phyloP scores from a whole-genome alignment of 2,888 invertebrate genomes.

The Pediacus dermestoides region DNA sequence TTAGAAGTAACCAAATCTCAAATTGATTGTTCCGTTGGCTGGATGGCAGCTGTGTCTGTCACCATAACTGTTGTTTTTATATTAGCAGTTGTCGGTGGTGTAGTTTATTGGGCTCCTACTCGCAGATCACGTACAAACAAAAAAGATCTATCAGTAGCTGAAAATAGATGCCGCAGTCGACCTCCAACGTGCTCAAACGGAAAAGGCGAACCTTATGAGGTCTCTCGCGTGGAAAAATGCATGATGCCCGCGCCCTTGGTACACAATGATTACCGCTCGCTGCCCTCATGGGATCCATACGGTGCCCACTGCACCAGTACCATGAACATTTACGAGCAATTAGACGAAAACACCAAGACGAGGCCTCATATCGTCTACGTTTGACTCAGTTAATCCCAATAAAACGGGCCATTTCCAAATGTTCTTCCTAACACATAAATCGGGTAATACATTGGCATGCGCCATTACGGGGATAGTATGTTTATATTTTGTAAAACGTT shows the following conservation, averaged over 20 bases:
- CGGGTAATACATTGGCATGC: conserved; percentile 9
- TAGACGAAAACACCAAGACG: conserved; percentile 44
- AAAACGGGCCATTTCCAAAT: conserved; percentile 13
- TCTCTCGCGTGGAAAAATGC: conserved; percentile 40
- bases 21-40: conserved; percentile 60
- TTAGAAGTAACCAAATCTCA: conserved; percentile 60
- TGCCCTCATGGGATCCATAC: conserved; percentile 47
- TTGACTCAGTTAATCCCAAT: conserved; percentile 46
- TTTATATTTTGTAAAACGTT: conserved; percentile 9
- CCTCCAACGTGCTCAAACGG: conserved; percentile 22
- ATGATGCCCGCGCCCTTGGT: conserved; percentile 41
- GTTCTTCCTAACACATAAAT: conserved; percentile 18
- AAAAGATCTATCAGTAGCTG: conserved; percentile 32
- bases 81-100: conserved; percentile 36
- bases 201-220: conserved; percentile 32
- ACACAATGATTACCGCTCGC: conserved; percentile 43
- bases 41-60: conserved; percentile 59
- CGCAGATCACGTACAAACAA: conserved; percentile 33
- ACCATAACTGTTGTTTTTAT: conserved; percentile 45
- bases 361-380: conserved; percentile 55
- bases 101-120: conserved; percentile 43
- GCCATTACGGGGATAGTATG: conserved; percentile 3
- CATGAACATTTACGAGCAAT: conserved; percentile 48
- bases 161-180: conserved; percentile 25
- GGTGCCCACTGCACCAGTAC: conserved; percentile 30